A percentile compares a stretch with the other conserved stretches of the same genome.
Evolutionary conservation across 1,140 invertebrate species (phyloP).

Genomic region (Ganaspis sp.): DNA sequence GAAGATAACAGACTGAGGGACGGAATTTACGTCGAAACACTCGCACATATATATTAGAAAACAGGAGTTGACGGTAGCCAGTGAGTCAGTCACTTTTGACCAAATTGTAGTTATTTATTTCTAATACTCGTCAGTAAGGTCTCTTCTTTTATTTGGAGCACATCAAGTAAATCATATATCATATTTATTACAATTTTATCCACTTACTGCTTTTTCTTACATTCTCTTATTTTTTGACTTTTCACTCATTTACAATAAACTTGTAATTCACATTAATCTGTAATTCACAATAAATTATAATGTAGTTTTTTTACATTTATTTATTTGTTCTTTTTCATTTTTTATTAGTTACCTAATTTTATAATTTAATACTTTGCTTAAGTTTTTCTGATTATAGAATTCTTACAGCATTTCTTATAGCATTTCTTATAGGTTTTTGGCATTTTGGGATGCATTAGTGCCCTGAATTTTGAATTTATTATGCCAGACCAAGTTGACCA

Average conservation of each 20-base stretch:
- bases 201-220: too few relatives aligned
- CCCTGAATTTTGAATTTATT: not conserved
- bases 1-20: not conserved
- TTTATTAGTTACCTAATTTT: too few relatives aligned
- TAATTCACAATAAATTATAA: too few relatives aligned
- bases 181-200: not conserved
- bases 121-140: conserved; percentile 12
- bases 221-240: not conserved
- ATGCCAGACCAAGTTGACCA: not conserved
- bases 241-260: too few relatives aligned
- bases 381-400: too few relatives aligned
- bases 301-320: too few relatives aligned
- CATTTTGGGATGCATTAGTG: not conserved
- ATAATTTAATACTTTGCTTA: too few relatives aligned
- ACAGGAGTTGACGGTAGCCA: not conserved
- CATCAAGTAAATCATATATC: not conserved
- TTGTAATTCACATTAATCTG: too few relatives aligned
- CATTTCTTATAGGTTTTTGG: not conserved
- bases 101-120: conserved; percentile 10
- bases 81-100: conserved; percentile 8
- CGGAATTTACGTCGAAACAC: conserved; percentile 8
- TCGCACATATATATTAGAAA: conserved; percentile 1
- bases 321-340: too few relatives aligned
- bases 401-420: not conserved
- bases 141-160: not conserved